phyloP scores from a whole-genome alignment of 2,888 invertebrate genomes.

The Machimus atricapillus region DNA sequence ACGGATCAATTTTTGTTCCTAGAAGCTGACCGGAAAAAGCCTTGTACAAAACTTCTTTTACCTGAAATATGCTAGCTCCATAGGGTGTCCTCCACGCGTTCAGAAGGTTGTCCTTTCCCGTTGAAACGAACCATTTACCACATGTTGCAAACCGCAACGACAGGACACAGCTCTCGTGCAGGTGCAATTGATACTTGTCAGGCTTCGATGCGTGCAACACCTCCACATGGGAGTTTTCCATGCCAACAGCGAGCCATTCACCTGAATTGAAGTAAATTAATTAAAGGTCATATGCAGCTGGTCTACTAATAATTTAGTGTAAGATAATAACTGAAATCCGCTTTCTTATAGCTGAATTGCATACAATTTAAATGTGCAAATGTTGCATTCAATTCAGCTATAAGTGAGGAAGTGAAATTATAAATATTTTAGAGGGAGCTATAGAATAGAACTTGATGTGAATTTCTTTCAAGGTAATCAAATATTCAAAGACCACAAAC shows the following conservation, averaged over 20 bases:
- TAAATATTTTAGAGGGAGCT: no score
- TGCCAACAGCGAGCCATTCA: slow-evolving; percentile 97
- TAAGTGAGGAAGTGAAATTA: background rate
- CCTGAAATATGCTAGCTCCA: slow-evolving; percentile 98
- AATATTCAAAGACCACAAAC: slow-evolving; percentile 55
- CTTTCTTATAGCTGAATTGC: background rate
- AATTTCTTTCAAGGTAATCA: background rate
- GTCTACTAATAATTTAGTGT: background rate
- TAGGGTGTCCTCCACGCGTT: slow-evolving; percentile 99
- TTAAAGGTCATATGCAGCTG: background rate
- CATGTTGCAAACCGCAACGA: slow-evolving; percentile 93
- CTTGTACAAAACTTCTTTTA: slow-evolving; percentile 58
- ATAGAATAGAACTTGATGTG: background rate
- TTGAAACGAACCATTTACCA: slow-evolving; percentile 99
- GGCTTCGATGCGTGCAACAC: slow-evolving; percentile 89
- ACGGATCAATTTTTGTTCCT: background rate
- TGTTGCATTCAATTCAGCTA: background rate
- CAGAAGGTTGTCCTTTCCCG: slow-evolving; percentile 97
- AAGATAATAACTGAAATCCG: background rate
- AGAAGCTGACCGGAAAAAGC: no score
- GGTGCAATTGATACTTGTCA: slow-evolving; percentile 93
- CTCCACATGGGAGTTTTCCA: slow-evolving; percentile 98
- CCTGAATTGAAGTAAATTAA: slow-evolving; percentile 62
- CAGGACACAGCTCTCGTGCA: slow-evolving; percentile 96
- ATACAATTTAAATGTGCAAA: background rate